A percentile compares a stretch with the other conserved stretches of the same genome.
phyloP scores from a whole-genome alignment of 2,113 vertebrate genomes.

The Dicrurus megarhynchus region DNA sequence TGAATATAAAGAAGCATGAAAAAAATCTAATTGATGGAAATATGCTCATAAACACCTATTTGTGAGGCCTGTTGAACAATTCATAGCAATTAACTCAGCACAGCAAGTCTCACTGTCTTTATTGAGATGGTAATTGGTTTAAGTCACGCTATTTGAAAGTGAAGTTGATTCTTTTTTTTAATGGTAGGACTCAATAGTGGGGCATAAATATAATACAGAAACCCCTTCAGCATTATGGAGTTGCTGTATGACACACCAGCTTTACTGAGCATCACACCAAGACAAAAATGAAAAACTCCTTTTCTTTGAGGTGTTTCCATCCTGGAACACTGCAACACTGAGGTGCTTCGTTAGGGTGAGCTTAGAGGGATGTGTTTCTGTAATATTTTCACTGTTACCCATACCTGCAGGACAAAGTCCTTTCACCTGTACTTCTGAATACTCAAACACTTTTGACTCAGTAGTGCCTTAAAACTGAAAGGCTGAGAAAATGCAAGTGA shows the following conservation, averaged over 20 bases:
- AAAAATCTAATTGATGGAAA: slow-evolving; percentile 1
- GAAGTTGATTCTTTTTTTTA: background rate
- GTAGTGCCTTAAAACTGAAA: background rate
- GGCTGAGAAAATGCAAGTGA: background rate
- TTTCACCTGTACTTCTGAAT: background rate
- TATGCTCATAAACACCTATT: slow-evolving; percentile 8
- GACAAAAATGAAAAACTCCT: background rate
- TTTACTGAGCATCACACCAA: background rate
- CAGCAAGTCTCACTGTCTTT: background rate
- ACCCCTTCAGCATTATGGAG: background rate
- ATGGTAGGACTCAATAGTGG: background rate
- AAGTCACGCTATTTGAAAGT: background rate
- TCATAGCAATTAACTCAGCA: slow-evolving; percentile 13
- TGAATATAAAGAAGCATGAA: background rate
- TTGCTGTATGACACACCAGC: background rate
- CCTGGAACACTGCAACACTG: background rate
- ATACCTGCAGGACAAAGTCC: background rate
- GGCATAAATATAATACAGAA: background rate
- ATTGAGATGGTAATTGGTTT: background rate
- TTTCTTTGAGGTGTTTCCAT: background rate
- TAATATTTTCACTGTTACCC: background rate
- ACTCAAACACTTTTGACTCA: background rate
- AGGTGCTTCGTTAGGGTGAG: background rate
- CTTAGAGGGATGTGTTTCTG: background rate
- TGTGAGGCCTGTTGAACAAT: slow-evolving; percentile 10